phyloP scores from a whole-genome alignment of 2,888 invertebrate species.

The Ceratothoa steindachneri region DNA sequence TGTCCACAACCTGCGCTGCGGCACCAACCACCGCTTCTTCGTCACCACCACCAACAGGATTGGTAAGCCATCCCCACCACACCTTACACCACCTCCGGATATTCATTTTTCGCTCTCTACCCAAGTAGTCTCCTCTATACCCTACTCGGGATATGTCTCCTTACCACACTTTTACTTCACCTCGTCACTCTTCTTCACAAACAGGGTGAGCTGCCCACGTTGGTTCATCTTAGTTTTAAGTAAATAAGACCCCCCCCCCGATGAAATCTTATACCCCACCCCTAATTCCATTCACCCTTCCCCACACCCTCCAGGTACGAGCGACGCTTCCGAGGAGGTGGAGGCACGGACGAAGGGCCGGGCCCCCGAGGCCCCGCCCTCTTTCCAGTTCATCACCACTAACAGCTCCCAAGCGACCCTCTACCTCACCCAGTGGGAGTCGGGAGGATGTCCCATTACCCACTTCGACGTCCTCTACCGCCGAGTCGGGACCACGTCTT shows the following conservation, averaged over 20 bases:
- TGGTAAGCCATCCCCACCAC: slow-evolving; percentile 27
- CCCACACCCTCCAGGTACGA: no score
- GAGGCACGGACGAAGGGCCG: slow-evolving; percentile 43
- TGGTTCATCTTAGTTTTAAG: no score
- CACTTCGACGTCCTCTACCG: slow-evolving; percentile 39
- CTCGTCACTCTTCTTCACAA: no score
- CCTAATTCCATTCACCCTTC: no score
- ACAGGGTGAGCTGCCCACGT: no score
- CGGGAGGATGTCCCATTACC: slow-evolving; percentile 41
- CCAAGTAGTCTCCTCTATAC: no score
- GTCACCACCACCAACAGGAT: slow-evolving; percentile 36
- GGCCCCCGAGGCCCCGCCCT: slow-evolving; percentile 35
- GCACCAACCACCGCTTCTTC: slow-evolving; percentile 38
- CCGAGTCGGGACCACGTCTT: slow-evolving; percentile 7
- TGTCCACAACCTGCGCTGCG: slow-evolving; percentile 26
- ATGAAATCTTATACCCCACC: no score
- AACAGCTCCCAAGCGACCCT: slow-evolving; percentile 45
- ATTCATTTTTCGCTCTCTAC: no score
- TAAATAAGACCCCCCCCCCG: no score
- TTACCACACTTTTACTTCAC: no score
- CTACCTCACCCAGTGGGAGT: slow-evolving; percentile 43
- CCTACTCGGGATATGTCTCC: no score
- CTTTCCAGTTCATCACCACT: slow-evolving; percentile 45
- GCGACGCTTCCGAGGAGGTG: slow-evolving; percentile 32
- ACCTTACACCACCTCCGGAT: no score